phyloP scores from a whole-genome alignment of 2,888 invertebrate genomes.

The Heliconius charithonia region DNA sequence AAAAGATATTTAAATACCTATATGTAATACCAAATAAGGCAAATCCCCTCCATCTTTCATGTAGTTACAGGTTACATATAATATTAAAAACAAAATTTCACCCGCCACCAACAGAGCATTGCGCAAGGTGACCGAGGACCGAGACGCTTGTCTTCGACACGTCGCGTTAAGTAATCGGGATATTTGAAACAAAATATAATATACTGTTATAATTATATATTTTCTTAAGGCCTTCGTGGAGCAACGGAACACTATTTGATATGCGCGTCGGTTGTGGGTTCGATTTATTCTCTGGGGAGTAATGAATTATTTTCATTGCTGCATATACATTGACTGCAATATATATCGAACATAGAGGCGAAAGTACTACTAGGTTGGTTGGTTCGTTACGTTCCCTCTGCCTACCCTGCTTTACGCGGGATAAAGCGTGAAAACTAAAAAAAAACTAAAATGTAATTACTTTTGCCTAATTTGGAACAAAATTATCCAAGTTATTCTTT shows the following conservation, averaged over 20 bases:
- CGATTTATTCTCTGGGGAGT: too few relatives aligned
- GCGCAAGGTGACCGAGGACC: background rate
- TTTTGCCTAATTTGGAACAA: background rate
- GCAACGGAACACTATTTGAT: too few relatives aligned
- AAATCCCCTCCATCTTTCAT: too few relatives aligned
- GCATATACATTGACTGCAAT: too few relatives aligned
- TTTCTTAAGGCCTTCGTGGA: too few relatives aligned
- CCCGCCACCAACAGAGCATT: background rate
- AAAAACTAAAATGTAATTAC: background rate
- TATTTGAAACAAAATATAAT: background rate
- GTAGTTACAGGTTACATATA: background rate
- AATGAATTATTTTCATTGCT: too few relatives aligned
- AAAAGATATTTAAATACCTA: too few relatives aligned
- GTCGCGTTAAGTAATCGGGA: background rate
- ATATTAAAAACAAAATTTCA: background rate
- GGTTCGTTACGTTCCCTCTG: too few relatives aligned
- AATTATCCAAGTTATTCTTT: background rate
- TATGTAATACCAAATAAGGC: too few relatives aligned
- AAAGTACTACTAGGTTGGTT: too few relatives aligned
- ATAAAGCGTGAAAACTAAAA: background rate
- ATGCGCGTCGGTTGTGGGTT: too few relatives aligned
- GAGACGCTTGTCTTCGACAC: conserved; percentile 10
- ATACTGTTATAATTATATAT: background rate
- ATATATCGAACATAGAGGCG: too few relatives aligned
- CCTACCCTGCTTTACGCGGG: background rate